Evolutionary conservation across 2,797 vertebrate species (phyloP).

Genomic region (Urocyon cinereoargenteus): DNA sequence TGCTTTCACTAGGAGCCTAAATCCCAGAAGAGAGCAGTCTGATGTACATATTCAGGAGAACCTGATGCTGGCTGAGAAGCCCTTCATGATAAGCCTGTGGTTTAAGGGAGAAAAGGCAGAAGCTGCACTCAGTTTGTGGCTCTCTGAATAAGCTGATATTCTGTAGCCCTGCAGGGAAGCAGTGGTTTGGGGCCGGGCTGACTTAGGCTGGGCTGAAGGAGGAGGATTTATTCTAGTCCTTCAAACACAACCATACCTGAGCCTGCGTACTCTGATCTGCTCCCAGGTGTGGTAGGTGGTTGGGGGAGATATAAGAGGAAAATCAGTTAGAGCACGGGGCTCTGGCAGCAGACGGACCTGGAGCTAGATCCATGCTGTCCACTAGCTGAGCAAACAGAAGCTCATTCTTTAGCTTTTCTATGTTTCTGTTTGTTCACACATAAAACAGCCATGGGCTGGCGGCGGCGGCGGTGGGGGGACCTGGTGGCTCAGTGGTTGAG

Average conservation of each 20-base stretch:
- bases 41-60: not conserved
- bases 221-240: not conserved
- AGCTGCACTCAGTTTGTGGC: not conserved
- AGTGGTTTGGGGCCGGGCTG: not conserved
- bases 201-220: not conserved
- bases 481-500: no score
- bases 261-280: not conserved
- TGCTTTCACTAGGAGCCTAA: not conserved
- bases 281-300: rapidly evolving
- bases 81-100: not conserved
- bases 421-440: not conserved
- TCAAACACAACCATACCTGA: not conserved
- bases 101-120: not conserved
- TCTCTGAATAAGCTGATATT: not conserved
- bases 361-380: not conserved
- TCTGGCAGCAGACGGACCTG: not conserved
- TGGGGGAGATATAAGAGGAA: not conserved
- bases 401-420: not conserved
- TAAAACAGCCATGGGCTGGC: not conserved
- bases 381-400: not conserved
- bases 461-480: no score
- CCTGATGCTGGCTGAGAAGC: not conserved
- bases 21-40: not conserved
- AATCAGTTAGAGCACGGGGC: not conserved
- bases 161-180: not conserved